Evolutionary conservation across 2,797 vertebrate species (phyloP), one percentile per base, ranked within the genome.

Genomic region (Hoplostethus mediterraneus): DNA sequence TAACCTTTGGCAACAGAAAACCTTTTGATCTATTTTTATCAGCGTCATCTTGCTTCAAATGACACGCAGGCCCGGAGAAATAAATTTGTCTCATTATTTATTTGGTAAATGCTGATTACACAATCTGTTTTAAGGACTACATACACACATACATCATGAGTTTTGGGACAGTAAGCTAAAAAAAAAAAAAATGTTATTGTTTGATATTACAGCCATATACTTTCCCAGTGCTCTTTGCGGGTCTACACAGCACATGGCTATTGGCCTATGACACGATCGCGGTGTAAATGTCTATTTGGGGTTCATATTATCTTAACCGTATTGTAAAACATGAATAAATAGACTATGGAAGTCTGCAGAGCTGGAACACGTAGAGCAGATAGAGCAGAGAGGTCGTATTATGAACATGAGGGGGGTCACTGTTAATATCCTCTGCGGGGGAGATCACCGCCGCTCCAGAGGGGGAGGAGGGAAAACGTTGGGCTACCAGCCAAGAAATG

Each of bases 341-440:
- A 65, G 66, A 58, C 16, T 13, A 17, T 14, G 38, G 21, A 21
- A 33, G 51, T 6, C 33, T 13, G 40, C 63, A 63, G 60, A 40
- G 31, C 9, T 69, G 56, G 47, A 82, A 63, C 71, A 58, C 42
- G 21, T 21, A 21, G 21, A 21, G 21, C 21, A 21, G 21, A 49
- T 3, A 44, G 66, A 72, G 60, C 56, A 0, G 71, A 14, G 17
- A 75, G 79, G 73, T 84, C 67, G 71, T 67, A 16, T 61, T 69
- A 75, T 69, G 74, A 86, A 73, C 76, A 80, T 10, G 68, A 68
- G 21, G 21, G 21, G 69, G 85, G 81, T 85, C 81, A 71, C 30
- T 45, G 71, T 82, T 88, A 83, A 84, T 87, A 79, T 87, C 69
- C 83, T 83, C 87, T 11, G 60, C 38, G 85, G 79, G 51, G 63